Percentiles rank a stretch among this genome's conserved stretches.
Conservation (phyloP, 23 tunicate species). For the Pegea sp. region DNA sequence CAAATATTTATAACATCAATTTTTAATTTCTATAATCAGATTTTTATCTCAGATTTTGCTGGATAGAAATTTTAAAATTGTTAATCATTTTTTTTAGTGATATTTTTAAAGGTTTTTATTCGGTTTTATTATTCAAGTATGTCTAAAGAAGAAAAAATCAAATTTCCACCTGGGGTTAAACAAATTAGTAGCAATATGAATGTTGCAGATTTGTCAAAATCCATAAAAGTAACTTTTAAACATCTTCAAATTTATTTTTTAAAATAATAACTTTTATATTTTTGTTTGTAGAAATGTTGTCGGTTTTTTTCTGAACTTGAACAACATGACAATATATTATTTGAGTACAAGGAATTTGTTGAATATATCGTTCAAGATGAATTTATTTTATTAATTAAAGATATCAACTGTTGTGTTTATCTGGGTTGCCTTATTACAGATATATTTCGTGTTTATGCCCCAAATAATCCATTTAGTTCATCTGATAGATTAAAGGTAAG, state of each 20-base stretch:
- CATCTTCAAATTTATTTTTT: background rate
- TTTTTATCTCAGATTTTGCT: no score
- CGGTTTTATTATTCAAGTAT: no score
- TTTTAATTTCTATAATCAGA: no score
- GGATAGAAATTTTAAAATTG: no score
- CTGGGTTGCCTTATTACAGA: conserved; percentile 69
- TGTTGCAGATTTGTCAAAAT: no score
- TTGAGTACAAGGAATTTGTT: conserved; percentile 40
- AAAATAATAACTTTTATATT: background rate
- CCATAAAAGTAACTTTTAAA: background rate
- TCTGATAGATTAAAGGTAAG: conserved; percentile 36
- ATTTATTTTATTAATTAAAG: conserved; percentile 36
- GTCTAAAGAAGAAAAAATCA: no score
- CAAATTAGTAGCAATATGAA: no score
- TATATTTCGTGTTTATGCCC: conserved; percentile 67
- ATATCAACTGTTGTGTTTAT: conserved; percentile 31
- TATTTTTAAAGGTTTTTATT: no score
- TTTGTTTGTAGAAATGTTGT: conserved; percentile 41
- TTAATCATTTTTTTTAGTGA: no score
- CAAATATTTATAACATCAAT: no score
- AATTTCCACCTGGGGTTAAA: no score
- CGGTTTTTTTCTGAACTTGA: conserved; percentile 80
- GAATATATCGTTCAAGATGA: conserved; percentile 54
- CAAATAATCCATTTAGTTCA: conserved; percentile 73
- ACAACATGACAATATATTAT: conserved; percentile 63